Evolutionary conservation across 1,140 invertebrate genomes (phyloP).

Genomic region (Drosophila sproati): DNA sequence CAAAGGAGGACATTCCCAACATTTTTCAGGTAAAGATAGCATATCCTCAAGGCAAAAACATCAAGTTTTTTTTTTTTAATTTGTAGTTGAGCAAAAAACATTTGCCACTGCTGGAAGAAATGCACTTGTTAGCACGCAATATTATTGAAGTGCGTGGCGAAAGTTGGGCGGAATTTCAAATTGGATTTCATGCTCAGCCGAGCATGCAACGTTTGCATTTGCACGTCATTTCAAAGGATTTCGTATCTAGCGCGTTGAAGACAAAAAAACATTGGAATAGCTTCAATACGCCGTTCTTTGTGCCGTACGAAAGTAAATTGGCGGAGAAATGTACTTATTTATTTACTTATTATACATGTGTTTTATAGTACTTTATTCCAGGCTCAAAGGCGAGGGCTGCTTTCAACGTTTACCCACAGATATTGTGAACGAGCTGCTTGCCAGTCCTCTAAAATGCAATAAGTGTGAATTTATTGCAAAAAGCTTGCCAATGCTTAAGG

Average conservation of each 20-base stretch:
- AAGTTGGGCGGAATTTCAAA: slow-evolving; percentile 85
- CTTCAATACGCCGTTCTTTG: slow-evolving; percentile 93
- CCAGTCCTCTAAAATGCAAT: slow-evolving; percentile 89
- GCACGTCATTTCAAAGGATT: slow-evolving; percentile 95
- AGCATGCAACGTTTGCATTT: slow-evolving; percentile 94
- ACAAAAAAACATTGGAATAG: slow-evolving; percentile 96
- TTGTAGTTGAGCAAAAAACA: slow-evolving; percentile 86
- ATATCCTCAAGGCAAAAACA: too few relatives aligned
- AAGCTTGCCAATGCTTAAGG: slow-evolving; percentile 91
- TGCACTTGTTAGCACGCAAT: slow-evolving; percentile 88
- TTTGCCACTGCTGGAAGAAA: slow-evolving; percentile 89
- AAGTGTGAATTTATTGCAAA: slow-evolving; percentile 89
- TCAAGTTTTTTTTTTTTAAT: background rate
- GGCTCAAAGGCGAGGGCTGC: slow-evolving; percentile 87
- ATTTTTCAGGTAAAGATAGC: slow-evolving; percentile 85
- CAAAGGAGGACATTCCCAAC: slow-evolving; percentile 89
- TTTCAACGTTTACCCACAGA: slow-evolving; percentile 86
- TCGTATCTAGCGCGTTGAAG: slow-evolving; percentile 92
- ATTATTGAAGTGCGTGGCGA: slow-evolving; percentile 85
- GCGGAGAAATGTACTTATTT: background rate
- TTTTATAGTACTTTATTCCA: slow-evolving; percentile 87
- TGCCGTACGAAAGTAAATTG: slow-evolving; percentile 88
- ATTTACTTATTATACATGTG: slow-evolving; percentile 15
- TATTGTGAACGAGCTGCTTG: slow-evolving; percentile 86
- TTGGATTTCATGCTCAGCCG: slow-evolving; percentile 94